Evolutionary conservation across 2,888 invertebrate genomes (phyloP), one percentile per base, ranked within the genome.

Genomic region (Synergus laeviventris): DNA sequence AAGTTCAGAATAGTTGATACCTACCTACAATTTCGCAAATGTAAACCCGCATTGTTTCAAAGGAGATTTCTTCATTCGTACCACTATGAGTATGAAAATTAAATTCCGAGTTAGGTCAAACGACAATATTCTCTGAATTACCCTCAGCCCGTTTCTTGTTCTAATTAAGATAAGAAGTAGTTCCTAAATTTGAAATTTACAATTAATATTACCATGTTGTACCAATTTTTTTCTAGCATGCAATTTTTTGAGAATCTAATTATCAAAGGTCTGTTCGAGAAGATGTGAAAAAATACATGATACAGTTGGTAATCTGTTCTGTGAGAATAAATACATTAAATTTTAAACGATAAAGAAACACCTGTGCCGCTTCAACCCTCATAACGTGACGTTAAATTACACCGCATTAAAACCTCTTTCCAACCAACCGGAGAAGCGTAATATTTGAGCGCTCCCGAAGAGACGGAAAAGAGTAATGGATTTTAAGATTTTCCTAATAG

Each of bases 401-500:
- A 70, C 31, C 45, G n/a, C 70, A 70, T 70, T 70, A 70, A 70
- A 70, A 70, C 70, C 70, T 70, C 70, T 49, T 45, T 24, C 70
- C 70, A 70, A 21, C 21, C 18, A 3, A 56, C 3, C 2, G 45
- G 49, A 70, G 45, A 70, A 70, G 49, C n/a, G 49, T 70, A 70
- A 70, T 70, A 70, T 70, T 70, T 66, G 66, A 66, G 24, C 21
- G 45, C n/a, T 39, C 21, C 12, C 21, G 45, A 24, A 70, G 70
- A 31, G n/a, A 70, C 11, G 45, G 45, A 70, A 70, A 70, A 49
- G 49, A 70, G 12, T 49, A 70, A 70, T 70, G 70, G 70, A 49
- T 70, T 70, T 49, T n/a, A 11, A 70, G 49, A 70, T 49, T 49
- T 70, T 49, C 8, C 31, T 70, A 49, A 70, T 70, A 31, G 31